These are phyloP conservation scores for Varecia variegata DNA, from an alignment of 2,797 vertebrate genomes.

Conservation along the genomic window DNA sequence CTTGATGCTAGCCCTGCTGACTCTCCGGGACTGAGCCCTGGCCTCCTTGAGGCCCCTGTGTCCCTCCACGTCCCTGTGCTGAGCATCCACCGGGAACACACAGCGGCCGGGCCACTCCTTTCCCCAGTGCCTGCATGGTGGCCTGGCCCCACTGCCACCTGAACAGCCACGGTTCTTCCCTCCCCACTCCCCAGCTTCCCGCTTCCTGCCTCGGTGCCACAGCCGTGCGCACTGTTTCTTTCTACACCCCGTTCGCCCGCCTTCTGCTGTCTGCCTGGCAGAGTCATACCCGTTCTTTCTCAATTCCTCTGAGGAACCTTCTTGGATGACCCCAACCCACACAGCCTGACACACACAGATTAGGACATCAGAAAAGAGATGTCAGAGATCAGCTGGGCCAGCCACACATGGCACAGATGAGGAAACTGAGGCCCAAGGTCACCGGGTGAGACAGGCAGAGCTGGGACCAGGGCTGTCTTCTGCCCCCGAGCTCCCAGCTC, in stretches of 20 bases:
- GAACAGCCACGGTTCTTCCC: neutral
- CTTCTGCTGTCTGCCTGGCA: neutral
- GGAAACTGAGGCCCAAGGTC: constrained; percentile 2
- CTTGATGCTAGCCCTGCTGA: neutral
- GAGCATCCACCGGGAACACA: neutral
- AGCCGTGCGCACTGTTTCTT: neutral
- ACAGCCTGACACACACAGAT: neutral
- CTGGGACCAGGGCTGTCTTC: neutral
- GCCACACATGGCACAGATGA: neutral
- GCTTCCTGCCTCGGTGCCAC: neutral
- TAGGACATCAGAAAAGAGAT: neutral
- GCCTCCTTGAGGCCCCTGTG: neutral
- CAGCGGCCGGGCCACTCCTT: too few species aligned
- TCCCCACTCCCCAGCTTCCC: neutral
- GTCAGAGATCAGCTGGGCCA: neutral
- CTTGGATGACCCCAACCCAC: neutral
- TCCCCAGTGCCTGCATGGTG: neutral
- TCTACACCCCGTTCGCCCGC: neutral
- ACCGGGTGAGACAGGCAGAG: neutral
- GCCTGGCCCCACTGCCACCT: neutral
- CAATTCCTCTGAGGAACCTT: constrained; percentile 29
- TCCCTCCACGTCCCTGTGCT: neutral
- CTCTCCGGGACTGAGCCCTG: neutral
- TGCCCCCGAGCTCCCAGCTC: neutral
- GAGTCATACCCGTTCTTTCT: neutral